Base-by-base conservation (phyloP, 2,888 invertebrate genomes). In the Sminthurinus aureus region DNA sequence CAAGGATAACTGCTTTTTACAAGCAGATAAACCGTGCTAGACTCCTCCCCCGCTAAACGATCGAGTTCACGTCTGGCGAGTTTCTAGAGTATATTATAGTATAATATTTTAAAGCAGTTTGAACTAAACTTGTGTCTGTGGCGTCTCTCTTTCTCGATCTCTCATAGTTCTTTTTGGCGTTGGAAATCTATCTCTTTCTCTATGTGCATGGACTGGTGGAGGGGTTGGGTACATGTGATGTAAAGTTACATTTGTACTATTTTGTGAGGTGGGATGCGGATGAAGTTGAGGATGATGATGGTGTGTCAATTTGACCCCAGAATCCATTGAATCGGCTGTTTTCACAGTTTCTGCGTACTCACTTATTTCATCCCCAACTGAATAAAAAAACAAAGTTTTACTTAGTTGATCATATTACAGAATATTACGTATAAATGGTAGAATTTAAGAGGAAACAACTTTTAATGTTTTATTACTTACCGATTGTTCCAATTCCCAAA, bases 331-430 rank as follows among this genome's bases (percentile, higher is more conserved):
- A 79, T 87, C 87, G 0, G 79, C 84, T 12, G 89, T 89, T 82
- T 89, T 89, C 4, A 89, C 87, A 22, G 89, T 87, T 74, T 87
- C 89, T 18, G 89, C 89, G 67, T 89, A 89, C n/a, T 89, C 89
- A 69, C 88, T 88, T 38, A 84, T 77, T 83, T 89, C 89, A 79
- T 89, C 89, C 12, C 89, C 89, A 84, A 87, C 88, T 88, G 75
- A 64, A 18, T 64, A 38, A 38, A 38, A 38, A 38, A 38, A n/a
- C n/a, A 38, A 38, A 38, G 38, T n/a, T 38, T 38, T 38, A 38
- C 38, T 38, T 38, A n/a, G n/a, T n/a, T n/a, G n/a, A n/a, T n/a
- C n/a, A n/a, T n/a, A n/a, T n/a, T n/a, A n/a, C n/a, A n/a, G n/a
- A n/a, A n/a, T n/a, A n/a, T n/a, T n/a, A n/a, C n/a, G n/a, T n/a